These are phyloP conservation scores for Myanophis thanlyinensis DNA, from an alignment of 2,113 vertebrate species.

Conservation along the genomic window DNA sequence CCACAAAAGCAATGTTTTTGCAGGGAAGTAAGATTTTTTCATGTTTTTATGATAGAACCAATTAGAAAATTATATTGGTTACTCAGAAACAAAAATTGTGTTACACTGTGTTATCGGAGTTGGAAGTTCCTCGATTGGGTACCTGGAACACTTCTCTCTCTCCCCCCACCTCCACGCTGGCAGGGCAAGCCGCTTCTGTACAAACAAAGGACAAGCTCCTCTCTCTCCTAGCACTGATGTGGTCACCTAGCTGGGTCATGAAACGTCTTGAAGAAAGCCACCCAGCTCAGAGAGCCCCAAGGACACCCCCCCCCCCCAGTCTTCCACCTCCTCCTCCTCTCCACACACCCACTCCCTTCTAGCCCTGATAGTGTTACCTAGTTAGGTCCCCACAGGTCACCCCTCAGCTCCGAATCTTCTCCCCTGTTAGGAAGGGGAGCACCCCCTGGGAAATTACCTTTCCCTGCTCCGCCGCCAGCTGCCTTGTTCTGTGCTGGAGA, in stretches of 20 bases:
- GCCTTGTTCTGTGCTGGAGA: constrained; percentile 92
- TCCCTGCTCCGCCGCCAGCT: constrained; percentile 85
- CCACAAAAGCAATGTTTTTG: too few species aligned
- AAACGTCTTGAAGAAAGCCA: background rate
- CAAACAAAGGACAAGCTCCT: background rate
- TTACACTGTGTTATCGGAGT: background rate
- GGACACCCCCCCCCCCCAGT: too few species aligned
- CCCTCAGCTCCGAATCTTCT: background rate
- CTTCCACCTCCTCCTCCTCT: too few species aligned
- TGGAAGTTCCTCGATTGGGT: background rate
- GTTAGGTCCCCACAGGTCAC: background rate
- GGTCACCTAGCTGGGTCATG: background rate
- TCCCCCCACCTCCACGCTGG: too few species aligned
- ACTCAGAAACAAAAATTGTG: too few species aligned
- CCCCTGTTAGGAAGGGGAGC: too few species aligned
- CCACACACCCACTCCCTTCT: too few species aligned
- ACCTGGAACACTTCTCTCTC: background rate
- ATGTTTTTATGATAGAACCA: too few species aligned
- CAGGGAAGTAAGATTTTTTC: too few species aligned
- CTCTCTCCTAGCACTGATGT: background rate
- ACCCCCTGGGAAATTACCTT: constrained; percentile 81
- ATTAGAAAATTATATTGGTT: too few species aligned
- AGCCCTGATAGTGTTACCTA: too few species aligned
- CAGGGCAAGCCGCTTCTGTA: background rate
- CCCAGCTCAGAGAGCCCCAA: too few species aligned